Evolutionary conservation across 2,888 invertebrate species (phyloP), one percentile per base, ranked within the genome.

Genomic region (Philhelius pedissequus): DNA sequence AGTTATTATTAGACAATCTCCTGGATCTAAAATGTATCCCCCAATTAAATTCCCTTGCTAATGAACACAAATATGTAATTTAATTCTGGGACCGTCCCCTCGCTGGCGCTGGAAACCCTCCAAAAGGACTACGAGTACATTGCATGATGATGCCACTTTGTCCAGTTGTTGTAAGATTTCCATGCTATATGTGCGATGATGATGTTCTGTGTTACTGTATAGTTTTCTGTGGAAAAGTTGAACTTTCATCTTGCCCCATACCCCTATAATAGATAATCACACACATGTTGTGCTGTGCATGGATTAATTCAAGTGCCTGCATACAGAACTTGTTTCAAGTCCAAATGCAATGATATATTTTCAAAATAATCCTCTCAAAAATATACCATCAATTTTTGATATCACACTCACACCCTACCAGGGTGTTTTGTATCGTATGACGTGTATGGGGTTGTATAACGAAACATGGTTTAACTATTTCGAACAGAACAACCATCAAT

Each of bases 11-110:
- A 83, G 62, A 69, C 64, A 74, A 79, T 75, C 74, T 45, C 52
- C 15, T 60, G 66, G 71, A 76, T 80, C 80, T 71, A 68, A 79
- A 64, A 83, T 75, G 66, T 68, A 76, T 76, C 66, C 80, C 25
- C 18, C 80, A 80, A 80, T 84, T 84, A 75, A 84, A 80, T 80
- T 80, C 73, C 66, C 62, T 75, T 79, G 45, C 79, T 66, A 80
- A 75, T 71, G 80, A 71, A 75, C 75, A 71, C 75, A 60, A 76
- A 80, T 80, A 48, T 48, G 64, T 64, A 76, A 80, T 80, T 84
- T 70, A 80, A 60, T 75, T 74, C 38, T 38, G n/a, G 20, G 22
- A 20, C 43, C 15, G 22, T 15, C 43, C 15, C 40, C 69, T n/a
- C 30, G 7, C 22, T 22, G n/a, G n/a, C n/a, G n/a, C n/a, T n/a